Evolutionary conservation across 2,113 vertebrate species (phyloP), one percentile per base, ranked within the genome.

Genomic region (Pelmatolapia mariae): DNA sequence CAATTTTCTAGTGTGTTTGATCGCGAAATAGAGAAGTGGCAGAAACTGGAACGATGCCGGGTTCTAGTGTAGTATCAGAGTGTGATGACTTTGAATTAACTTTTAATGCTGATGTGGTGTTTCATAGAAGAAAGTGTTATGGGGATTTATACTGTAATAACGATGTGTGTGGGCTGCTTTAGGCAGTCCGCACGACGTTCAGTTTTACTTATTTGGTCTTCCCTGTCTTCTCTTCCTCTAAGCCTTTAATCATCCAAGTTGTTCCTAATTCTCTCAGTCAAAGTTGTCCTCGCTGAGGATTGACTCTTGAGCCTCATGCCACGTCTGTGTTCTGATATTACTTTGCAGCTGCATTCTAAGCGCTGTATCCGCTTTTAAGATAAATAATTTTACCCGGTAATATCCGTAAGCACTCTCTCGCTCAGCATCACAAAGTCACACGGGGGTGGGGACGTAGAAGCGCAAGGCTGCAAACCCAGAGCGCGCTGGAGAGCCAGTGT

Each of bases 1-100:
- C 81, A 50, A 73, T 33, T 91, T 89, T 81, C 29, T 83, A 43
- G 6, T 3, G 43, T 13, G 29, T 54, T 61, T 26, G 3, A 47
- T 73, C 24, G 11, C 3, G 33, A 40, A 80, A 13, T 18, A 31
- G 18, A 83, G 26, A 54, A 53, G 73, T 29, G 10, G 19, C 1
- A 2, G 6, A 73, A 24, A 15, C 81, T 13, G 19, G 18, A 6
- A 54, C 13, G 8, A 71, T n/a, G 1, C 11, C 0, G 7, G 11
- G n/a, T 59, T 63, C 16, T 47, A 10, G 18, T 33, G 26, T 3
- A 3, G 24, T 24, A 19, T 38, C 26, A 52, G 12, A 40, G 29
- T 33, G 29, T 61, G 45, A 4, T 18, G 81, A 18, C 19, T 38
- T 12, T 18, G 1, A 33, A 82, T 18, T 12, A 1, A 31, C 10